These are phyloP conservation scores for Regulus satrapa DNA, from an alignment of 2,113 vertebrate genomes.

Conservation along the genomic window DNA sequence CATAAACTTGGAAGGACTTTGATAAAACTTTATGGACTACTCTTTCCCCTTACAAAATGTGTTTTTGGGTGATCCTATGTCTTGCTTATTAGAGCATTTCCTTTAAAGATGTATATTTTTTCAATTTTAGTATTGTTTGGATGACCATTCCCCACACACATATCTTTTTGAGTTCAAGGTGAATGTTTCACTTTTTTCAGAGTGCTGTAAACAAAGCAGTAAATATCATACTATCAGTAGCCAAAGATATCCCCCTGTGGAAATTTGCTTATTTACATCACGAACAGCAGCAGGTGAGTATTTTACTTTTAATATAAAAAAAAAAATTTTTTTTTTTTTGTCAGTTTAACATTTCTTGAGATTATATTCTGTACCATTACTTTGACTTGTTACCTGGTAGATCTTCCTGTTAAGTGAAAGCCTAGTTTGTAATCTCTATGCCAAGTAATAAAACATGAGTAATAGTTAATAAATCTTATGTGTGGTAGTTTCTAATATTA, in stretches of 20 bases:
- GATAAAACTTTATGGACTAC: neutral
- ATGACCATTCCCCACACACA: neutral
- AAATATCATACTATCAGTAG: conserved; percentile 65
- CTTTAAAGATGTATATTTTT: neutral
- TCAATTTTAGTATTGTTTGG: neutral
- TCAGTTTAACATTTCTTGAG: neutral
- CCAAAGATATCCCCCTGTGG: conserved; percentile 80
- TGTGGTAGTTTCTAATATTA: neutral
- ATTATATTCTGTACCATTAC: neutral
- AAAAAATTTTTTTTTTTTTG: too few species aligned
- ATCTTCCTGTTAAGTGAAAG: neutral
- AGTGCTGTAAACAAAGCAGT: conserved; percentile 74
- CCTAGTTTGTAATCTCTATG: neutral
- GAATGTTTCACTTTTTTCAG: conserved; percentile 59
- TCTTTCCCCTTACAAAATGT: neutral
- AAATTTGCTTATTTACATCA: conserved; percentile 75
- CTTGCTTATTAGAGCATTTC: neutral
- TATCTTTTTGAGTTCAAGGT: neutral
- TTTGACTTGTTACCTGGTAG: neutral
- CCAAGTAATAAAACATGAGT: neutral
- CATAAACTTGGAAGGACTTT: neutral
- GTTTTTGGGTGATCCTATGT: neutral
- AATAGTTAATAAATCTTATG: neutral
- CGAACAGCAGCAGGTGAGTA: conserved; percentile 70
- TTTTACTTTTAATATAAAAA: too few species aligned